phyloP scores from a whole-genome alignment of 2,888 invertebrate species.

The Tipula unca region DNA sequence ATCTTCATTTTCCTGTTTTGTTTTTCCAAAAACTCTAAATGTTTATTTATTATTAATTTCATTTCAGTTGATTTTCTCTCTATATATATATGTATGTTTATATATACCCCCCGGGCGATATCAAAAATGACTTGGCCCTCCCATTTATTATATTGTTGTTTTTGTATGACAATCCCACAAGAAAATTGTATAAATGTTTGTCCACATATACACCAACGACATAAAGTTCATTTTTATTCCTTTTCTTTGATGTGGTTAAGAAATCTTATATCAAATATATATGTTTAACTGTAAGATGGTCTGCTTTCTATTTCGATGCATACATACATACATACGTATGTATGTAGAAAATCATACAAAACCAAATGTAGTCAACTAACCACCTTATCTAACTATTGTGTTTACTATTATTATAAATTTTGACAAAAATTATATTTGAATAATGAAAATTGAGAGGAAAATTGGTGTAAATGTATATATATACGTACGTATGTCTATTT shows the following conservation, averaged over 20 bases:
- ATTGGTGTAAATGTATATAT: background rate
- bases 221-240: background rate
- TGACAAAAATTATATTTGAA: background rate
- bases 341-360: background rate
- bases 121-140: background rate
- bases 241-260: background rate
- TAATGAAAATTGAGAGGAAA: background rate
- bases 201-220: background rate
- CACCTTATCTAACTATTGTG: background rate
- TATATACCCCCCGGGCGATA: background rate
- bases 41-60: constrained; percentile 14
- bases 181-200: background rate
- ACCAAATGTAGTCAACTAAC: background rate
- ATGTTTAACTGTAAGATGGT: no score
- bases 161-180: background rate
- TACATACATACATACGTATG: no score
- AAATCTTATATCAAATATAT: background rate
- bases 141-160: background rate
- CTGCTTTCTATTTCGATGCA: background rate
- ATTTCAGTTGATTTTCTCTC: background rate
- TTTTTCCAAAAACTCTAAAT: background rate
- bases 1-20: constrained; percentile 8
- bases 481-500: background rate
- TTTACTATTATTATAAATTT: background rate
- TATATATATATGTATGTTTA: no score